These are phyloP conservation scores for Thermophis baileyi DNA, from an alignment of 2,113 vertebrate species.

Conservation along the genomic window DNA sequence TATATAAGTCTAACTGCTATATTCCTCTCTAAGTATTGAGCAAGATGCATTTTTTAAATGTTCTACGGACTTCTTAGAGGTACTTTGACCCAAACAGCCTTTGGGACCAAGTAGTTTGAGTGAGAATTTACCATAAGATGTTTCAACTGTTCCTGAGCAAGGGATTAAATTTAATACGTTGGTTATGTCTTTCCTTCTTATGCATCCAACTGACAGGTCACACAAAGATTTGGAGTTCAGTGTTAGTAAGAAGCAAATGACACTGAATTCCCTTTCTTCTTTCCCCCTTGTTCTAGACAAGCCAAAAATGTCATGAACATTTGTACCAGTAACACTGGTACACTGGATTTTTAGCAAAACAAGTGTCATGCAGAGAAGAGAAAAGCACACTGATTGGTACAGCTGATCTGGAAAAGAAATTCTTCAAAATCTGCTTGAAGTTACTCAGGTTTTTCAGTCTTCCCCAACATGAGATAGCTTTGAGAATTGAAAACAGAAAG, in stretches of 20 bases:
- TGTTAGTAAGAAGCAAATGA: not conserved
- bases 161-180: not conserved
- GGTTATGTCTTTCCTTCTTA: not conserved
- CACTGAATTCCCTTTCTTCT: not conserved
- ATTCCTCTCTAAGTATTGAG: not conserved
- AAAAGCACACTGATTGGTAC: not conserved
- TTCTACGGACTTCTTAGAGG: not conserved
- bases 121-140: not conserved
- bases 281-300: not conserved
- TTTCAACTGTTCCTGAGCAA: not conserved
- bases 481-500: not conserved
- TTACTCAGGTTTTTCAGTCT: not conserved
- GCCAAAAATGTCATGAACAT: not conserved
- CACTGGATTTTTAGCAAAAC: not conserved
- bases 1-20: no score
- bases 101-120: not conserved
- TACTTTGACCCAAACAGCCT: not conserved
- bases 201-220: not conserved
- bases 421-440: not conserved
- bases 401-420: not conserved
- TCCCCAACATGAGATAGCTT: not conserved
- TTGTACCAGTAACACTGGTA: no score
- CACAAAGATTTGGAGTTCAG: not conserved
- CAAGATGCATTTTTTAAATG: not conserved
- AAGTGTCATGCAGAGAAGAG: not conserved